A percentile compares a stretch with the other conserved stretches of the same genome.
Conservation (phyloP, 2,888 invertebrate genomes). For the Nebria salina region DNA sequence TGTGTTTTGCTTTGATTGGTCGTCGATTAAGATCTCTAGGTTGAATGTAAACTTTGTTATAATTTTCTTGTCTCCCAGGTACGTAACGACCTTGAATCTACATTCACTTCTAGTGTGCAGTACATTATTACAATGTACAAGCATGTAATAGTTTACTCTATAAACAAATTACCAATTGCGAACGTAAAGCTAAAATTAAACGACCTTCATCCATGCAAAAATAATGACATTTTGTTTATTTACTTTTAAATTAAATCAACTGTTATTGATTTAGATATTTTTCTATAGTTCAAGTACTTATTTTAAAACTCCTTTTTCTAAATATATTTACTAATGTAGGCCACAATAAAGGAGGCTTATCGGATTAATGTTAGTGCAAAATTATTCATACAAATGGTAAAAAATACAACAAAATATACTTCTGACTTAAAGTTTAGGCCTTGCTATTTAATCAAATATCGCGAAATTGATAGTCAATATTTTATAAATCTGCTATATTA, state of each 20-base stretch:
- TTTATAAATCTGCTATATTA: too few relatives aligned
- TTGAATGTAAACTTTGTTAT: not conserved
- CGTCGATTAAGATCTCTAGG: slow-evolving; percentile 1
- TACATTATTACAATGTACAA: not conserved
- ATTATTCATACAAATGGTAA: too few relatives aligned
- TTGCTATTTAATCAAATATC: too few relatives aligned
- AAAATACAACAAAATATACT: too few relatives aligned
- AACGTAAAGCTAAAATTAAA: not conserved
- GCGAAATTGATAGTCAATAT: too few relatives aligned
- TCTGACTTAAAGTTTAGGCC: too few relatives aligned
- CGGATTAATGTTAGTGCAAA: too few relatives aligned
- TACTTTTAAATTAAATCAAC: not conserved
- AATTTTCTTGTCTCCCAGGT: not conserved
- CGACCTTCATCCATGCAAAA: not conserved
- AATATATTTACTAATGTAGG: not conserved
- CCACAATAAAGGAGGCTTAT: too few relatives aligned
- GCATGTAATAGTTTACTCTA: not conserved
- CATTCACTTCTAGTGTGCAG: not conserved
- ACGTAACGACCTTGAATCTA: not conserved
- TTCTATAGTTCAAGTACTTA: not conserved
- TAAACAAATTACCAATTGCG: not conserved
- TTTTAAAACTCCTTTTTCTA: not conserved
- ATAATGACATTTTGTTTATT: not conserved
- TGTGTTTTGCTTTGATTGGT: slow-evolving; percentile 1
- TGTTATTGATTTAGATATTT: not conserved